Evolutionary conservation across 92 coral and sea anemone genomes (phyloP), one percentile per base, ranked within the genome.

Genomic region (Umimayanthus chanpuru): DNA sequence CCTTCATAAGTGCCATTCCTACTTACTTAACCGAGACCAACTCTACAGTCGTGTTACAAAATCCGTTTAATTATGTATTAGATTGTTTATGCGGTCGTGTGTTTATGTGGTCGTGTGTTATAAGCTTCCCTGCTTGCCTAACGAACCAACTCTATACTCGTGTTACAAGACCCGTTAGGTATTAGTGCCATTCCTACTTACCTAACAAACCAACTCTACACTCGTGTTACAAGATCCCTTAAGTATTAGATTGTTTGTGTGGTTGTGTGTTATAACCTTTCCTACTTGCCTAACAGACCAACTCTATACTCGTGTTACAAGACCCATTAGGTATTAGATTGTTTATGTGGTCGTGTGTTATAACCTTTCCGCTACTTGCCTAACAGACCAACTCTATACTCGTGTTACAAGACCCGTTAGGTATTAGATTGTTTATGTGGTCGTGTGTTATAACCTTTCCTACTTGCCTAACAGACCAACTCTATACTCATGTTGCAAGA

Each of bases 231-330:
- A 92, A 96, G 98, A 90, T 96, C 80, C 82, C 89, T 36, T 96
- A 95, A 85, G 89, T 91, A 49, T 81, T 93, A 58, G 99, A 96
- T 71, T 93, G n/a, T n/a, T n/a, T n/a, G n/a, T n/a, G n/a, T n/a
- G n/a, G n/a, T n/a, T n/a, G n/a, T n/a, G n/a, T n/a, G n/a, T n/a
- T n/a, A n/a, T n/a, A n/a, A n/a, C 50, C 50, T 6, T 1, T 32
- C 36, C 36, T 32, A 47, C 53, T 47, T 39, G 16, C 9, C 43
- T n/a, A 73, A 5, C 38, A 15, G 16, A 11, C 8, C 43, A 18
- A 10, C 38, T 25, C 78, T 29, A 3, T 7, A 2, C 8, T 73
- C 4, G 20, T 47, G 10, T 47, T 8, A 47, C 14, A 9, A 8
- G 53, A 47, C 1, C 14, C 53, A n/a, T n/a, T 47, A 47, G 6